A percentile compares a stretch with the other conserved stretches of the same genome.
These are phyloP conservation scores for Dromococcyx pavoninus DNA, from an alignment of 2,797 vertebrate species.

Conservation along the genomic window DNA sequence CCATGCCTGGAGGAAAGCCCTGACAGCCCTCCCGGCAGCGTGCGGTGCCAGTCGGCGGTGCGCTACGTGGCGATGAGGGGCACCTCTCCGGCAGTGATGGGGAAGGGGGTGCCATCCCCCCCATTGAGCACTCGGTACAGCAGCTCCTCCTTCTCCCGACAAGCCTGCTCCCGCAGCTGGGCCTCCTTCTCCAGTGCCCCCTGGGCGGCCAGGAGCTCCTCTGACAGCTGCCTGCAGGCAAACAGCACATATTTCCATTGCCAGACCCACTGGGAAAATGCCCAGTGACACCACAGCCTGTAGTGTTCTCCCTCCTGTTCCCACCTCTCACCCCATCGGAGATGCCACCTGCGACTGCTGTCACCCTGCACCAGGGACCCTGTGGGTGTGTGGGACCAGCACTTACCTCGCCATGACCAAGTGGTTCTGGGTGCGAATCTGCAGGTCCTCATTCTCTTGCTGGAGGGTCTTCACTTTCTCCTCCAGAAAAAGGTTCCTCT, in stretches of 20 bases:
- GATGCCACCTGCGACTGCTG: not conserved
- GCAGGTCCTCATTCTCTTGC: conserved; percentile 91
- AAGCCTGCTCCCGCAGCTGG: conserved; percentile 74
- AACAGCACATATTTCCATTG: no score
- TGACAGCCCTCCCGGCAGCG: not conserved
- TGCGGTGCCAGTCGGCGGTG: rapidly evolving
- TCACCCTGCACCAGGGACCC: rapidly evolving
- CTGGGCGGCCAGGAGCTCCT: conserved; percentile 82
- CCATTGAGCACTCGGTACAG: conserved; percentile 84
- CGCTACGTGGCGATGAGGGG: conserved; percentile 73
- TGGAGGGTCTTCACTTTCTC: conserved; percentile 83
- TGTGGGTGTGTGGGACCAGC: rapidly evolving
- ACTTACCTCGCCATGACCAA: conserved; percentile 73
- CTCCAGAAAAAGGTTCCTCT: conserved; percentile 85
- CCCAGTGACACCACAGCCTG: not conserved
- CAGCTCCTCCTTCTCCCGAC: conserved; percentile 90
- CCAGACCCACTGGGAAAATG: no score
- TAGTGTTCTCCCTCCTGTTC: rapidly evolving
- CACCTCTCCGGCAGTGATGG: conserved; percentile 59
- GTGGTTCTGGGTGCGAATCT: conserved; percentile 82
- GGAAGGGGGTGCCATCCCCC: conserved; percentile 76
- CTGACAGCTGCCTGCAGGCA: conserved; percentile 83
- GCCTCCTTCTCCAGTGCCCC: conserved; percentile 84
- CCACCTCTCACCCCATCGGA: rapidly evolving
- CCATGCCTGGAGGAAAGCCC: rapidly evolving